Conservation (phyloP, 2,888 invertebrate genomes). For the Acleris holmiana region DNA sequence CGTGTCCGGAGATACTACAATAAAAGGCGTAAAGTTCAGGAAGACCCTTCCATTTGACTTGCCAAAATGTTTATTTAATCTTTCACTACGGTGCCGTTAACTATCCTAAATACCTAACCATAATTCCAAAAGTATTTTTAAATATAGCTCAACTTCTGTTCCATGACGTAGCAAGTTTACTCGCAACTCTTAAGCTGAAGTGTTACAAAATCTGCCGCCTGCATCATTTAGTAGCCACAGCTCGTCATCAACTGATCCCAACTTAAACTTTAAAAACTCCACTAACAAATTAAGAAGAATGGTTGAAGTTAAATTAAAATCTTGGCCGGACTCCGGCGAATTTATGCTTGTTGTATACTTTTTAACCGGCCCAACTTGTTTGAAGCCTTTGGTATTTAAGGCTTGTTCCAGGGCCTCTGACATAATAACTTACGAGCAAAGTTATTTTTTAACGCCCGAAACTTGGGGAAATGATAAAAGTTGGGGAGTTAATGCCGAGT, state of each 20-base stretch:
- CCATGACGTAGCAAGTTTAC: no score
- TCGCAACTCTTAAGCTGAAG: neutral
- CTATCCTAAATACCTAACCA: no score
- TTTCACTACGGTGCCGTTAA: no score
- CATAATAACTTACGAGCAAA: constrained; percentile 38
- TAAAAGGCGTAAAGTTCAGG: no score
- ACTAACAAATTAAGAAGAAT: constrained; percentile 81
- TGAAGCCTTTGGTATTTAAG: constrained; percentile 43
- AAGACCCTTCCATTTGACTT: no score
- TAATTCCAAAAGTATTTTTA: no score
- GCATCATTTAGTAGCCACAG: constrained; percentile 20
- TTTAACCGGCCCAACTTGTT: constrained; percentile 40
- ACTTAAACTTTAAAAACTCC: constrained; percentile 54
- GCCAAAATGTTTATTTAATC: no score
- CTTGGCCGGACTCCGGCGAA: constrained; percentile 60
- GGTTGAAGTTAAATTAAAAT: constrained; percentile 81
- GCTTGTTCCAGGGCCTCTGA: constrained; percentile 35
- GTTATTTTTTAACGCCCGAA: constrained; percentile 41
- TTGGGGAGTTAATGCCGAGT: constrained; percentile 40
- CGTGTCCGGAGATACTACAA: no score
- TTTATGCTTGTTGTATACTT: constrained; percentile 72
- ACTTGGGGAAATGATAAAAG: constrained; percentile 43
- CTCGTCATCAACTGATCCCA: constrained; percentile 39
- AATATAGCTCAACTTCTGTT: neutral
- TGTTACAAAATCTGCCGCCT: neutral